Conservation (phyloP, 2,797 vertebrate species). For the Spheniscus humboldti region DNA sequence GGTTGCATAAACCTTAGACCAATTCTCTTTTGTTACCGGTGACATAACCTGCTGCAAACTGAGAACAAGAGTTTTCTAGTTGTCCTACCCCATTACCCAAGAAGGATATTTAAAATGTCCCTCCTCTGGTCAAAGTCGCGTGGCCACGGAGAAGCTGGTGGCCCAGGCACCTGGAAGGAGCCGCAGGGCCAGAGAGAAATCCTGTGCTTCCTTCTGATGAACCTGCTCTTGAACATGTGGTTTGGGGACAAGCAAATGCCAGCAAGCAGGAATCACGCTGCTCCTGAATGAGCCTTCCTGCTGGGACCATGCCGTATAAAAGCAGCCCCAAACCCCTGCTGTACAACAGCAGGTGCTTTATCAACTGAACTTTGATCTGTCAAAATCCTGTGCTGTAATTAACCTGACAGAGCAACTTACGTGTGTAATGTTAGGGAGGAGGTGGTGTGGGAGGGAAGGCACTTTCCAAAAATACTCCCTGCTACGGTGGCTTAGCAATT, state of each 20-base stretch:
- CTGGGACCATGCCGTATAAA: not conserved
- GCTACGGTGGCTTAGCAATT: not conserved
- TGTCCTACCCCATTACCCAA: not conserved
- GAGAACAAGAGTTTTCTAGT: not conserved
- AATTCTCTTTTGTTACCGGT: not conserved
- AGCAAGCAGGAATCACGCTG: not conserved
- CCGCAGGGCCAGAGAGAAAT: slow-evolving; percentile 10
- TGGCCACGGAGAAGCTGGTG: not conserved
- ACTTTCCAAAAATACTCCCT: not conserved
- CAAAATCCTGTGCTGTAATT: not conserved
- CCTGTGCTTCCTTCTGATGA: slow-evolving; percentile 1
- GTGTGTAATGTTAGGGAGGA: not conserved
- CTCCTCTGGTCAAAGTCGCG: not conserved
- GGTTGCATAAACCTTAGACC: not conserved
- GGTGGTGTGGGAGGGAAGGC: not conserved
- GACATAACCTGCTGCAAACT: not conserved
- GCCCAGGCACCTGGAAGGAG: not conserved
- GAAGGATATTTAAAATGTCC: not conserved
- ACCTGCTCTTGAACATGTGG: not conserved
- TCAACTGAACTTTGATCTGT: slow-evolving; percentile 1
- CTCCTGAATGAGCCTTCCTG: slow-evolving; percentile 1
- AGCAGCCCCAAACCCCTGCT: slow-evolving; percentile 20
- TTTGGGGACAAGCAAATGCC: slow-evolving; percentile 8
- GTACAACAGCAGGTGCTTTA: not conserved
- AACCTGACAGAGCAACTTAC: not conserved